Evolutionary conservation across 1,140 invertebrate genomes (phyloP).

Genomic region (Brachionus manjavacas): DNA sequence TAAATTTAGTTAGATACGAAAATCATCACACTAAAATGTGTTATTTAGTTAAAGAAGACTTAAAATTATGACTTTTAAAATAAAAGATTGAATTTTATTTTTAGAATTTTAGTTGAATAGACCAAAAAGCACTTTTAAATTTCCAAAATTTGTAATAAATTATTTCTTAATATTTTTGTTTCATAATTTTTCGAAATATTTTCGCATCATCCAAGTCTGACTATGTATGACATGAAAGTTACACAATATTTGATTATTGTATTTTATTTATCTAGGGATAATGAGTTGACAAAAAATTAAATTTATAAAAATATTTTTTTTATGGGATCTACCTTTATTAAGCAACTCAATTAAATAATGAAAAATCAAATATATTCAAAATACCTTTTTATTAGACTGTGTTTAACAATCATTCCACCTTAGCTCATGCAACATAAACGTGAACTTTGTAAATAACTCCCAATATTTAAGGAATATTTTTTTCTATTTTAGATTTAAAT

Average conservation of each 20-base stretch:
- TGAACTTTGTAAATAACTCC: neutral
- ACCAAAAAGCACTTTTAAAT: neutral
- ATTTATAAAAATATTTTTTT: neutral
- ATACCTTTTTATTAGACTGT: neutral
- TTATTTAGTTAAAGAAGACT: neutral
- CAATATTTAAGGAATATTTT: neutral
- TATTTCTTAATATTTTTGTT: neutral
- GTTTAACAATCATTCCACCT: neutral
- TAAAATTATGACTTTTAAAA: neutral
- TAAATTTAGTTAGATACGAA: neutral
- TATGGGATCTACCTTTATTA: neutral
- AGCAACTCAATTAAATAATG: neutral
- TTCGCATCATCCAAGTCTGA: neutral
- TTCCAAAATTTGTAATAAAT: neutral
- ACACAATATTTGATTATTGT: neutral
- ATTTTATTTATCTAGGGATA: neutral
- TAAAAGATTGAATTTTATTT: neutral
- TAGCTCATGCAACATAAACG: neutral
- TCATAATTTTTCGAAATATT: neutral
- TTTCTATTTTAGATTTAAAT: neutral
- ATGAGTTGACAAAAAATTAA: neutral
- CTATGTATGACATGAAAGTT: neutral
- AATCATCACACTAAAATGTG: neutral
- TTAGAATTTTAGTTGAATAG: neutral
- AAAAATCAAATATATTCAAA: neutral